Evolutionary conservation across 2,888 invertebrate genomes (phyloP), one percentile per base, ranked within the genome.

Genomic region (Clusia tigrina): DNA sequence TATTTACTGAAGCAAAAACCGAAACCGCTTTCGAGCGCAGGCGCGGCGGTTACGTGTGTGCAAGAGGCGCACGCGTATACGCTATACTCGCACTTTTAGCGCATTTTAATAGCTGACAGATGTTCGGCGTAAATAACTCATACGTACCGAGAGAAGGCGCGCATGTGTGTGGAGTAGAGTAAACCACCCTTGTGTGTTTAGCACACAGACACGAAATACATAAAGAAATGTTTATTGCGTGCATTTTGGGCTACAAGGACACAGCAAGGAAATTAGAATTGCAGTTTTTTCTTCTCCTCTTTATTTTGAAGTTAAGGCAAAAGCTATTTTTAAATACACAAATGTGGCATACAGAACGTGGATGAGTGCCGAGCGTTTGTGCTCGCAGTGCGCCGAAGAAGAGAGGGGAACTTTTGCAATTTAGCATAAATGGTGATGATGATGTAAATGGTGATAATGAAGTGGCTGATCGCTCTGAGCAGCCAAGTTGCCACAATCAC

Each of bases 21-120:
- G 17, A 37, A n/a, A 46, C 17, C 52, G 56, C 56, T 58, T 53
- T 59, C 56, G 48, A 63, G 58, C 55, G 54, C 53, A 55, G 23
- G 26, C 56, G 57, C 57, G 37, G 55, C 58, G 51, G 32, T 57
- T 37, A 58, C 32, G 26, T 60, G 60, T n/a, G n/a, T n/a, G n/a
- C n/a, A n/a, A 53, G 51, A 26, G 38, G 67, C 74, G 72, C 74
- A 72, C 74, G 77, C 78, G 72, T 73, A 67, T 71, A 67, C 70
- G 67, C 70, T 70, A 72, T 68, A 68, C 65, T 76, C 66, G 74
- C 73, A 73, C 56, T 69, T 68, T 69, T 60, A 69, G 69, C 67
- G 66, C 66, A 65, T 53, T 60, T 71, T 73, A 73, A 81, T 80
- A 79, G 79, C 71, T 71, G 81, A 80, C 80, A 80, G 80, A 81